phyloP scores from a whole-genome alignment of 2,888 invertebrate genomes.

The Lithosia quadra region DNA sequence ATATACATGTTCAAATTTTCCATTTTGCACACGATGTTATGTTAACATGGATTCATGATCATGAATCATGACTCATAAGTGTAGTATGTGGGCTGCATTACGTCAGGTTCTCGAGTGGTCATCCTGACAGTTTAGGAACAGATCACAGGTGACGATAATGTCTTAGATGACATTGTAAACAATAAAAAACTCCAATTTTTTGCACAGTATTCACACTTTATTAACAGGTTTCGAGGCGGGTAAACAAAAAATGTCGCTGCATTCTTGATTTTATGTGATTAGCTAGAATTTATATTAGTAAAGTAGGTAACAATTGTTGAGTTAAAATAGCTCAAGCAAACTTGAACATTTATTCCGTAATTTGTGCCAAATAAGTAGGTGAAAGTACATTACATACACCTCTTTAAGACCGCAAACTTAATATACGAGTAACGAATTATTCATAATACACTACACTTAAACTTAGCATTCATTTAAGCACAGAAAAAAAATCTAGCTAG shows the following conservation, averaged over 20 bases:
- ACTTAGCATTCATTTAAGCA: too few species aligned
- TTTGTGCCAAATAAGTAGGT: too few species aligned
- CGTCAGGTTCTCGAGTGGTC: conserved; percentile 26
- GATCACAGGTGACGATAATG: conserved; percentile 12
- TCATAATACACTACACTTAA: too few species aligned
- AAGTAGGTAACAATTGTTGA: too few species aligned
- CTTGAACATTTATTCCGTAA: too few species aligned
- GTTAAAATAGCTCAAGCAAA: too few species aligned
- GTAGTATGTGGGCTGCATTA: conserved; percentile 35
- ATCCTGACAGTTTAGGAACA: conserved; percentile 23
- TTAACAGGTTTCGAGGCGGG: background rate
- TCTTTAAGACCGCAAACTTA: too few species aligned
- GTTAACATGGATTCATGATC: background rate
- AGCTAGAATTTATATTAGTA: background rate
- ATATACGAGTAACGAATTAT: too few species aligned
- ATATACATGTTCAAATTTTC: background rate
- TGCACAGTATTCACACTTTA: background rate
- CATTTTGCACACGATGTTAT: conserved; percentile 36
- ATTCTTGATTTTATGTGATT: background rate
- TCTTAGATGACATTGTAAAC: background rate
- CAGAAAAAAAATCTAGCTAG: too few species aligned
- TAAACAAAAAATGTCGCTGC: background rate
- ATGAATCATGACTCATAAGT: conserved; percentile 16
- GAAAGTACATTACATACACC: too few species aligned
- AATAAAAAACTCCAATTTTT: too few species aligned